Evolutionary conservation across 2,797 vertebrate species (phyloP).

Genomic region (Hippocampus kuda): DNA sequence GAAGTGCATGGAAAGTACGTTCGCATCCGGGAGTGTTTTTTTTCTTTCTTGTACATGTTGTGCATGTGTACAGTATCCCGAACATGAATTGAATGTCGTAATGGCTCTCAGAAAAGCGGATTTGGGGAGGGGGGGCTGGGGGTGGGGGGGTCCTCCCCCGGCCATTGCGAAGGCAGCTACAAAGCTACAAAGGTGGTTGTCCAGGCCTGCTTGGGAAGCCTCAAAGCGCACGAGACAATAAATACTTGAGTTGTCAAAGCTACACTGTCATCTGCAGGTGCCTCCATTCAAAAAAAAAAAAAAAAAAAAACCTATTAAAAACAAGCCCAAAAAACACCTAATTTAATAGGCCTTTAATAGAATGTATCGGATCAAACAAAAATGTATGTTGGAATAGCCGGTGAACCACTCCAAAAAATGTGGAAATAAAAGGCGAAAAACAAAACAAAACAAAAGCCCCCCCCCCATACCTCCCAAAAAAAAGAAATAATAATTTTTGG

Average conservation of each 20-base stretch:
- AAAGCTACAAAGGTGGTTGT: conserved; percentile 22
- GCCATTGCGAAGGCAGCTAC: conserved; percentile 23
- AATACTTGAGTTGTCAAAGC: neutral
- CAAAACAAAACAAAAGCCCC: too few species aligned
- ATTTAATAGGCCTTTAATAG: neutral
- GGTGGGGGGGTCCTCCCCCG: too few species aligned
- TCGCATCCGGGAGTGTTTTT: conserved; percentile 12
- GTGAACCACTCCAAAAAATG: too few species aligned
- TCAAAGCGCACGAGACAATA: neutral
- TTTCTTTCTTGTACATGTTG: conserved; percentile 22
- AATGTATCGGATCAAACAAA: too few species aligned
- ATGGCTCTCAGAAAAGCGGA: conserved; percentile 17
- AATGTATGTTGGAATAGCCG: too few species aligned
- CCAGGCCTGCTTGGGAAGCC: neutral
- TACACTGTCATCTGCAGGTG: conserved; percentile 25
- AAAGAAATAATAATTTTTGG: too few species aligned
- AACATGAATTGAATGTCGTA: conserved; percentile 23
- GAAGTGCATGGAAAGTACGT: neutral
- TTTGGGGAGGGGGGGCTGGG: too few species aligned
- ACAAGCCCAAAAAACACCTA: too few species aligned
- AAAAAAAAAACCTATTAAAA: neutral
- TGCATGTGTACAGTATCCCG: conserved; percentile 6
- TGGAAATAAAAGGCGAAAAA: too few species aligned
- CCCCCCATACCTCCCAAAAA: too few species aligned
- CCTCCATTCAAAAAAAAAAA: conserved; percentile 13